Conservation (phyloP, 2,113 vertebrate species). For the Tretioscincus oriximinensis region DNA sequence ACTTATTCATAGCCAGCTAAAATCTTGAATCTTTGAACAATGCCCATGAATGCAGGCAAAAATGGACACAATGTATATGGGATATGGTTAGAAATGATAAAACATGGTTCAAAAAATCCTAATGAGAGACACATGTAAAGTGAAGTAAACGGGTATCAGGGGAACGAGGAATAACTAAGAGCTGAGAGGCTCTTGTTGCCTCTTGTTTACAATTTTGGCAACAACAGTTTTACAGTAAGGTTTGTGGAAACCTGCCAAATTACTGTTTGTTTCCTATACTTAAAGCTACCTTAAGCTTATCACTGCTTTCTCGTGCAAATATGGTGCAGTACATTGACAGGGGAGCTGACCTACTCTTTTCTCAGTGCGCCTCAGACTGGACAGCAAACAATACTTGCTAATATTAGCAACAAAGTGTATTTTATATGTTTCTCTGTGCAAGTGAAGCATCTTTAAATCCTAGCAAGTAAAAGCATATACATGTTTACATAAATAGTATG, state of each 20-base stretch:
- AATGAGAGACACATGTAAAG: constrained; percentile 52
- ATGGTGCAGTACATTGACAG: background rate
- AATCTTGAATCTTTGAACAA: background rate
- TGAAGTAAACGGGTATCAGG: constrained; percentile 33
- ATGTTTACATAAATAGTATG: too few relatives aligned
- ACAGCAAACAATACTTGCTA: constrained; percentile 33
- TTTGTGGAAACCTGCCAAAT: background rate
- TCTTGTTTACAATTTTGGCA: constrained; percentile 54
- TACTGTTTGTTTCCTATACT: background rate
- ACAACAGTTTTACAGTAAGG: background rate
- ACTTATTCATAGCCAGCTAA: background rate
- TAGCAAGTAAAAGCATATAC: too few relatives aligned
- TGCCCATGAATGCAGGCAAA: constrained; percentile 22
- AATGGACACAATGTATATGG: background rate
- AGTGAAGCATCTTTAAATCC: too few relatives aligned
- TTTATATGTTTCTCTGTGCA: too few relatives aligned
- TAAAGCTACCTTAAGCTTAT: background rate
- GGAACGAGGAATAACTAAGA: constrained; percentile 38
- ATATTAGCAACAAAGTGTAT: constrained; percentile 14
- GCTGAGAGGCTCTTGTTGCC: constrained; percentile 36
- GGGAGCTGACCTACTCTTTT: background rate
- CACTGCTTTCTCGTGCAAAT: background rate
- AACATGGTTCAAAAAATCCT: constrained; percentile 37
- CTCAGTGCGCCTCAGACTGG: constrained; percentile 13
- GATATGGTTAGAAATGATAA: constrained; percentile 39